A percentile compares a stretch with the other conserved stretches of the same genome.
These are phyloP conservation scores for Caenorhabditis panamensis DNA, from an alignment of 2,888 invertebrate genomes.

Conservation along the genomic window DNA sequence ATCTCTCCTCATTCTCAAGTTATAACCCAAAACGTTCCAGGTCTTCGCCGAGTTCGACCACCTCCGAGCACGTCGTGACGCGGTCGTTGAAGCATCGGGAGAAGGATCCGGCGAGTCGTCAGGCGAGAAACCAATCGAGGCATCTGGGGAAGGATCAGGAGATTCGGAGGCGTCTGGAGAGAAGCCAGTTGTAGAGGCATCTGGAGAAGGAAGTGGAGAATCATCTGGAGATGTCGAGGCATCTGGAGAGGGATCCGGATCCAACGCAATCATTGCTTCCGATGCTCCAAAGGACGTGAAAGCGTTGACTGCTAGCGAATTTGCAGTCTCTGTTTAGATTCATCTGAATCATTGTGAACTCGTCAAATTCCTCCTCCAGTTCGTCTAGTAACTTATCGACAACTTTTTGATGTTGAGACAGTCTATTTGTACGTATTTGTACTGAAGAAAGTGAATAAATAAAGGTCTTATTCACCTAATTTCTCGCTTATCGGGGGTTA, in stretches of 20 bases:
- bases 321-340: constrained; percentile 51
- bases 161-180: constrained; percentile 43
- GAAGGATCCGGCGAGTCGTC: constrained; percentile 8
- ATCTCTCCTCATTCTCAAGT: no score
- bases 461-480: constrained; percentile 27
- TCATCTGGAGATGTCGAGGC: constrained; percentile 34
- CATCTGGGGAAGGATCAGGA: constrained; percentile 47
- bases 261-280: constrained; percentile 24
- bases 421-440: constrained; percentile 35
- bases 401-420: constrained; percentile 29
- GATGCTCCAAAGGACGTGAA: constrained; percentile 52
- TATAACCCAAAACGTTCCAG: constrained; percentile 5
- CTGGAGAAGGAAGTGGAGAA: constrained; percentile 53
- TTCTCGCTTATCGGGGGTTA: constrained; percentile 32
- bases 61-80: constrained; percentile 46
- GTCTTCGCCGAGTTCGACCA: constrained; percentile 53
- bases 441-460: constrained; percentile 12
- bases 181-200: constrained; percentile 29
- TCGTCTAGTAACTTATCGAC: constrained; percentile 54
- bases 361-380: not conserved
- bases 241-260: constrained; percentile 46
- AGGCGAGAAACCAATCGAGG: constrained; percentile 24
- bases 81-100: constrained; percentile 19
- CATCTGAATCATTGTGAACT: not conserved
- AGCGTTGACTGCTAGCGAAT: constrained; percentile 45